A percentile compares a stretch with the other conserved stretches of the same genome.
phyloP scores from a whole-genome alignment of 2,888 invertebrate species.

The Drosophila acutilabella region DNA sequence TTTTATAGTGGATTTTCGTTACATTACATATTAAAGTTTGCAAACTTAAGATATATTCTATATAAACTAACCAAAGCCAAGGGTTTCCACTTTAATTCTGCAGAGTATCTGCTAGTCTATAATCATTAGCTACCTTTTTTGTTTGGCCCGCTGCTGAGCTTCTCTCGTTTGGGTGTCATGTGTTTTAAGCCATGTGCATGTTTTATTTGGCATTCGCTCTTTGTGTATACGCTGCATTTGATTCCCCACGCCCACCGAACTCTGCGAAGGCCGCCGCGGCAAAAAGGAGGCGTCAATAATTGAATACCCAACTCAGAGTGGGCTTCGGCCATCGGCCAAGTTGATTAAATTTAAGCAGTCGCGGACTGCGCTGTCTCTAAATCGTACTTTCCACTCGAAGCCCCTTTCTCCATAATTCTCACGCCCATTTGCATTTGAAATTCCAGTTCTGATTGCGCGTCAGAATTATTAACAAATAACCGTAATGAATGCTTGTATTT shows the following conservation, averaged over 20 bases:
- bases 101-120: constrained; percentile 25
- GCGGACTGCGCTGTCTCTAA: constrained; percentile 20
- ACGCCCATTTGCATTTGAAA: constrained; percentile 48
- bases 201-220: constrained; percentile 68
- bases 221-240: constrained; percentile 60
- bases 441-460: constrained; percentile 59
- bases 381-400: background rate
- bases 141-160: constrained; percentile 31
- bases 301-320: constrained; percentile 57
- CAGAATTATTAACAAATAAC: constrained; percentile 54
- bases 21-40: too few relatives aligned
- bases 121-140: constrained; percentile 1
- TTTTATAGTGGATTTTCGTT: too few relatives aligned
- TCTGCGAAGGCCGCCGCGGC: constrained; percentile 54
- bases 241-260: constrained; percentile 42
- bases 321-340: constrained; percentile 42
- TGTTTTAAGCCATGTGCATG: constrained; percentile 75
- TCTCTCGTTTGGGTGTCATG: constrained; percentile 69
- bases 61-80: too few relatives aligned
- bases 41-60: too few relatives aligned
- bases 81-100: background rate
- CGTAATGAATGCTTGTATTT: background rate
- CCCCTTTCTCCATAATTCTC: background rate
- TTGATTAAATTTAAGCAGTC: constrained; percentile 72
- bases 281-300: constrained; percentile 67